Evolutionary conservation across 2,797 vertebrate genomes (phyloP), one percentile per base, ranked within the genome.

Genomic region (Crenichthys baileyi): DNA sequence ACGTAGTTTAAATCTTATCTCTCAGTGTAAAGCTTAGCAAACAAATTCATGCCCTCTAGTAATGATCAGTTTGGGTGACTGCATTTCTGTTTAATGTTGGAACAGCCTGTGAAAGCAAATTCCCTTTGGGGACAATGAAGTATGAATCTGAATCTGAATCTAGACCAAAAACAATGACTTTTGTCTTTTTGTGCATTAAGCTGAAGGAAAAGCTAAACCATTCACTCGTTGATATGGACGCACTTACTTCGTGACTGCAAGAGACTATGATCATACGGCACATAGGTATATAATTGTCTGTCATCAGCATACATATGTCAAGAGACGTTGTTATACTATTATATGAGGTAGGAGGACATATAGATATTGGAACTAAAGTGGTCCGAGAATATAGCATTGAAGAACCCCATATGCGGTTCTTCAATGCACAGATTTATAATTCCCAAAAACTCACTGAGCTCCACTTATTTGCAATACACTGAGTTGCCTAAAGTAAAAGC

Each of bases 391-490:
- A 36, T 4, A 36, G 31, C 61, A 13, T 31, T 12, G n/a, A 41
- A 31, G 36, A 65, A 65, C 63, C 18, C 36, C 63, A 36, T 5
- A 31, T 61, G 58, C 4, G 5, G n/a, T 61, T 6, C 12, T 18
- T 48, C 2, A 12, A 29, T 1, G 16, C 1, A 63, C 61, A 36
- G 4, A 65, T 41, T 39, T 65, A 18, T 20, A 4, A 41, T 11
- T 65, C 60, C n/a, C 8, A 65, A 65, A 39, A 22, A 22, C 44
- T 60, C 31, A 6, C 26, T 0, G 31, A 75, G 78, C 55, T 82
- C 81, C 83, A 73, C 63, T 81, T 83, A 86, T 82, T 71, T 72
- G 79, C 84, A 87, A 73, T 81, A 78, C 71, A 85, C 55, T 60
- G 58, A 60, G 58, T 60, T 60, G 11, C 55, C 4, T n/a, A 31